phyloP scores from a whole-genome alignment of 1,140 invertebrate genomes.

The Bombus terrestris region DNA sequence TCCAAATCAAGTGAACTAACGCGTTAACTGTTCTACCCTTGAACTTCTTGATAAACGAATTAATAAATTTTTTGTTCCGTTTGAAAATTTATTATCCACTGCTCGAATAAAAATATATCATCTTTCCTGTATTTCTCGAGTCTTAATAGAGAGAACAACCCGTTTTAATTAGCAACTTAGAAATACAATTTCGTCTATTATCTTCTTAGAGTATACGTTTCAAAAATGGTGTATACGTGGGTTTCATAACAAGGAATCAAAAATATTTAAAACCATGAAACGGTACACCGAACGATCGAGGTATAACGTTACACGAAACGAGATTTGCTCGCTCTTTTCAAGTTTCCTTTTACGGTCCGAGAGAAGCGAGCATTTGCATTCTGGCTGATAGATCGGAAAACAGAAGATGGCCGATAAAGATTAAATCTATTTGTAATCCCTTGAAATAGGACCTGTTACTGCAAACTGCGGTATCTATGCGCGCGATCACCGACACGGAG shows the following conservation, averaged over 20 bases:
- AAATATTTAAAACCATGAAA: conserved; percentile 34
- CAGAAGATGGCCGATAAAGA: conserved; percentile 60
- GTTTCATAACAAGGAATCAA: not conserved
- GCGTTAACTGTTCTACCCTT: conserved; percentile 64
- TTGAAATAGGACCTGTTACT: conserved; percentile 81
- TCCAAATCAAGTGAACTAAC: conserved; percentile 75
- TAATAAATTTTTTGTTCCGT: conserved; percentile 1
- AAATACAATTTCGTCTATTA: not conserved
- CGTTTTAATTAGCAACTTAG: not conserved
- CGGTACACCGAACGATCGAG: not conserved
- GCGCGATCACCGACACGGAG: conserved; percentile 36
- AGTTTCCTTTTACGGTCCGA: conserved; percentile 54
- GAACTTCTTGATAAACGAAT: conserved; percentile 46
- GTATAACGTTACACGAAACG: conserved; percentile 49
- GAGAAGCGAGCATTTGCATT: conserved; percentile 71
- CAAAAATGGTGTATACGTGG: too few species aligned
- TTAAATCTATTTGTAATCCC: conserved; percentile 75
- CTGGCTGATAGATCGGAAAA: conserved; percentile 47
- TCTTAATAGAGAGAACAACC: not conserved
- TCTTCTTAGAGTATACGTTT: too few species aligned
- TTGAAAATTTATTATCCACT: too few species aligned
- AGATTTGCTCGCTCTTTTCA: conserved; percentile 28
- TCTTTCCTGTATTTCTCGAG: not conserved
- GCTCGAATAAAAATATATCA: not conserved
- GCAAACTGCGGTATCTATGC: conserved; percentile 65